Evolutionary conservation across 2,113 vertebrate genomes (phyloP).

Genomic region (Zosterops hypoxanthus): DNA sequence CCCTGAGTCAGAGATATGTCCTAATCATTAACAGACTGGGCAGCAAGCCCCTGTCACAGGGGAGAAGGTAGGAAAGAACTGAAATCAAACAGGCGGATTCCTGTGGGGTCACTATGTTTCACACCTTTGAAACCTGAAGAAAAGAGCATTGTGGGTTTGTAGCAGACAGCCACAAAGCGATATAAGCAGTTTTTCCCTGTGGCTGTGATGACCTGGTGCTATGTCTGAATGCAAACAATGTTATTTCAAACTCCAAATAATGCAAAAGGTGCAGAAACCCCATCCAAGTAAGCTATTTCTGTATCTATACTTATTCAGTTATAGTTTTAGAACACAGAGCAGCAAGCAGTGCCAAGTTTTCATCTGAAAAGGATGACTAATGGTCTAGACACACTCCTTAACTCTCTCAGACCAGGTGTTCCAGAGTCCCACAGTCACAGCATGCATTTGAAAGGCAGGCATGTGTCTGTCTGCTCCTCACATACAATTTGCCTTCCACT

Average conservation of each 20-base stretch:
- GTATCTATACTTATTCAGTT: neutral
- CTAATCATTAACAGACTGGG: neutral
- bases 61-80: neutral
- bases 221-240: neutral
- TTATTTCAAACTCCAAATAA: neutral
- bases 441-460: neutral
- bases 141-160: neutral
- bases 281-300: neutral
- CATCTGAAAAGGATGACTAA: neutral
- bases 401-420: neutral
- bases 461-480: neutral
- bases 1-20: neutral
- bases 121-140: neutral
- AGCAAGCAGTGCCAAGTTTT: neutral
- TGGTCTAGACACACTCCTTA: neutral
- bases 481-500: neutral
- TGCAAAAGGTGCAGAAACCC: neutral
- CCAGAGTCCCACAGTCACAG: neutral
- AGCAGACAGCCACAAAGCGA: neutral
- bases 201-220: neutral
- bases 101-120: neutral
- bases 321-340: neutral
- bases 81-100: neutral
- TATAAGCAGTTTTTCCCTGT: neutral
- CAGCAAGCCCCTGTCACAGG: neutral